Evolutionary conservation across 2,888 invertebrate species (phyloP), one percentile per base, ranked within the genome.

Genomic region (Didymodactylos carnosus): DNA sequence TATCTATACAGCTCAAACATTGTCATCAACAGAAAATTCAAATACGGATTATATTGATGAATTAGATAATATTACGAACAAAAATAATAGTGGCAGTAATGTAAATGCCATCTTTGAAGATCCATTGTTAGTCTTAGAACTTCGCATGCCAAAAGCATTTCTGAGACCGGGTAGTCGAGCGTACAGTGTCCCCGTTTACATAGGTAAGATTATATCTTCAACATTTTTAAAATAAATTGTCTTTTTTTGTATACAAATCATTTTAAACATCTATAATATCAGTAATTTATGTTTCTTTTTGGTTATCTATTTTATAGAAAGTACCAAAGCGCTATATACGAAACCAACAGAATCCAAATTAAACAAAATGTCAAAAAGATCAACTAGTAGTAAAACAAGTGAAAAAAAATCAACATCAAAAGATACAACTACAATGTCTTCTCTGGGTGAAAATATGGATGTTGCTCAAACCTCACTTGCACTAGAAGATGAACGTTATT

Each of bases 121-220:
- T 62, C 29, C 29, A 35, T 35, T 62, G 10, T 35, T 62, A n/a
- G 35, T n/a, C 4, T 62, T 35, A 16, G 62, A 62, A 62, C 3
- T 62, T 35, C 62, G 62, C 11, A 62, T 62, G 62, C 62, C 62
- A 35, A 29, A n/a, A 62, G 27, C 62, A 3, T 71, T 74, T 23
- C 41, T 53, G 69, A 53, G 82, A 69, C 82, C 82, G 1, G 81
- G 81, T 13, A 83, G 82, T 77, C 76, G 80, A 25, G 81, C 82
- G 19, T 75, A 80, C 41, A 82, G 82, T 77, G 79, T 82, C 69
- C 83, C 83, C 2, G 62, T 35, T 62, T 35, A 62, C 35, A 19
- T 62, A 4, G 62, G 62, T 62, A 35, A 62, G n/a, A 35, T 27
- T n/a, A n/a, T n/a, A n/a, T n/a, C n/a, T n/a, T n/a, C n/a, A n/a